Evolutionary conservation across 2,888 invertebrate genomes (phyloP).

Genomic region (Alsophila aescularia): DNA sequence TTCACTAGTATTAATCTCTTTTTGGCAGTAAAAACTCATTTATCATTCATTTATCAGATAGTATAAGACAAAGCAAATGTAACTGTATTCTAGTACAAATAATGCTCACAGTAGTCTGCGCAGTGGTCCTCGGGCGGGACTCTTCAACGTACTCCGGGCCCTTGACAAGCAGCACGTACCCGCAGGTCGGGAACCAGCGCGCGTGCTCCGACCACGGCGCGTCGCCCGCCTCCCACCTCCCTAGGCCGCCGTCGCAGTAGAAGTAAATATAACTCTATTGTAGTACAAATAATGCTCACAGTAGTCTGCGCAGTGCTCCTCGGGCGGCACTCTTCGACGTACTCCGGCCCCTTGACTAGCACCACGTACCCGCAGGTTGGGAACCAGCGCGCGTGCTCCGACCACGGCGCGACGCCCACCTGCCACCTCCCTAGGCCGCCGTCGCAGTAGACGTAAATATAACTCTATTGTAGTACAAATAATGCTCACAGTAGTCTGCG

Average conservation of each 20-base stretch:
- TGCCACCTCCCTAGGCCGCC: conserved; percentile 97
- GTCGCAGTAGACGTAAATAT: too few species aligned
- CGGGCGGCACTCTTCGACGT: conserved; percentile 84
- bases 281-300: too few species aligned
- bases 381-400: conserved; percentile 97
- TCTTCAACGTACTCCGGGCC: conserved; percentile 90
- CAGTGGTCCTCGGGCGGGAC: conserved; percentile 45
- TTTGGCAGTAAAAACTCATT: too few species aligned
- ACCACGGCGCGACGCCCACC: conserved; percentile 95
- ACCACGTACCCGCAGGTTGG: conserved; percentile 93
- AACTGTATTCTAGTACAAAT: neutral
- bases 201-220: conserved; percentile 98
- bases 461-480: too few species aligned
- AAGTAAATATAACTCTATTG: too few species aligned
- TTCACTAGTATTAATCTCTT: too few species aligned
- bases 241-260: conserved; percentile 94
- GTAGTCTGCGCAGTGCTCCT: conserved; percentile 17
- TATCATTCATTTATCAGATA: too few species aligned
- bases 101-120: conserved; percentile 54
- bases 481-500: too few species aligned
- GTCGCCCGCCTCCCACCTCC: conserved; percentile 95
- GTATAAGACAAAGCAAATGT: neutral
- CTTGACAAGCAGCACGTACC: conserved; percentile 91
- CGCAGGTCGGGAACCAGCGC: conserved; percentile 95
- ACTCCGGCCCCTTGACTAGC: conserved; percentile 92